A percentile compares a stretch with the other conserved stretches of the same genome.
Evolutionary conservation across 2,113 vertebrate species (phyloP).

Genomic region (Lophotis ruficrista): DNA sequence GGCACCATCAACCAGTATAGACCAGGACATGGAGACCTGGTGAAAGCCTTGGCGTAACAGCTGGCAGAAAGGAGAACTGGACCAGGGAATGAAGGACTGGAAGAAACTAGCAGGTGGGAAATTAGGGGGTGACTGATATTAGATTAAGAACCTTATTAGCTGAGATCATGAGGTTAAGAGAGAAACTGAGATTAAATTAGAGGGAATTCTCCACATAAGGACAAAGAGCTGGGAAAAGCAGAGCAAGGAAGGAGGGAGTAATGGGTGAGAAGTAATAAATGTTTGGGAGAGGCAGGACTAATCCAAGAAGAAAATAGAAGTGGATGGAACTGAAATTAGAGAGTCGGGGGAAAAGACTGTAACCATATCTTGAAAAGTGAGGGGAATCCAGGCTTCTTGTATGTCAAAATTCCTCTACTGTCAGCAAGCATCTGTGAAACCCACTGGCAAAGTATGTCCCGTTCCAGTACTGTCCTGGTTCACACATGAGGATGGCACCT

Average conservation of each 20-base stretch:
- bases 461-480: background rate
- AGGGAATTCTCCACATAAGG: background rate
- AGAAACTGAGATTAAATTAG: background rate
- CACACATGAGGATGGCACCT: background rate
- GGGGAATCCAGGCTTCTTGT: background rate
- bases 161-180: background rate
- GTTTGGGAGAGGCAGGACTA: background rate
- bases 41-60: background rate
- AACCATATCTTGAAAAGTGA: rapidly evolving
- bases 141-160: background rate
- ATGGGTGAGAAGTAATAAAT: background rate
- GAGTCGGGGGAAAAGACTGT: background rate
- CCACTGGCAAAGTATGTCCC: background rate
- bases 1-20: rapidly evolving
- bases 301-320: background rate
- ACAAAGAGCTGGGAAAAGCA: background rate
- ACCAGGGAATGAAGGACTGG: background rate
- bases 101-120: background rate
- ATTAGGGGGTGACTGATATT: background rate
- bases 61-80: background rate
- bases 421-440: background rate
- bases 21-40: background rate
- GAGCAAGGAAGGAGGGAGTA: rapidly evolving
- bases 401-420: background rate
- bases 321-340: background rate